These are phyloP conservation scores for Axis porcinus DNA, from an alignment of 2,113 vertebrate species.

Conservation along the genomic window DNA sequence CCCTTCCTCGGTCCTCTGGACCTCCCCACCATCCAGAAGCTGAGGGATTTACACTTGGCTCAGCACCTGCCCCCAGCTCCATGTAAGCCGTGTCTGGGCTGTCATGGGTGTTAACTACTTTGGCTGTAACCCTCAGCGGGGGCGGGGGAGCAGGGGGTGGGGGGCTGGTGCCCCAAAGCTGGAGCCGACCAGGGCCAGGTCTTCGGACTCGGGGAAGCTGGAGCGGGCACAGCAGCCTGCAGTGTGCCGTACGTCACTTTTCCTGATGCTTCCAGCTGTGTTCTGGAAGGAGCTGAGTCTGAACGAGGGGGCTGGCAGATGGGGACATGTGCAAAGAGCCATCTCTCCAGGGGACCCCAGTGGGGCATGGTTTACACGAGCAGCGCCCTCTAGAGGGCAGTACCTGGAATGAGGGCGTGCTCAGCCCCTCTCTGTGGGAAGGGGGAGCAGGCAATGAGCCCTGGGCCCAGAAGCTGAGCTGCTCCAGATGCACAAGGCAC, in stretches of 20 bases:
- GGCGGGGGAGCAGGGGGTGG: rapidly evolving
- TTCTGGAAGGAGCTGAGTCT: neutral
- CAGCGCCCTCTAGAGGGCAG: neutral
- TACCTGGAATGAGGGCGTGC: neutral
- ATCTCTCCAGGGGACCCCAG: neutral
- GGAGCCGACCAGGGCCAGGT: neutral
- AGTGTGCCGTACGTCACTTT: neutral
- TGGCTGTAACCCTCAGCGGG: neutral
- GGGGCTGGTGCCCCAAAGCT: neutral
- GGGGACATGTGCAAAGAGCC: neutral
- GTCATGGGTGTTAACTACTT: neutral
- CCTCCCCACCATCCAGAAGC: neutral
- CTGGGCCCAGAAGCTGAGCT: no score
- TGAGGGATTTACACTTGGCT: neutral
- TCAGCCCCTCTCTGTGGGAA: neutral
- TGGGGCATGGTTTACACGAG: neutral
- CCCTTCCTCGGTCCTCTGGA: neutral
- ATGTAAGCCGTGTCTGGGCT: neutral
- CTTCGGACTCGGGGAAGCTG: neutral
- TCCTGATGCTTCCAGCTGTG: neutral
- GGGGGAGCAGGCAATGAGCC: neutral
- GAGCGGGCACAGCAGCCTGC: neutral
- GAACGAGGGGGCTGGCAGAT: neutral
- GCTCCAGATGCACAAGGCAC: neutral
- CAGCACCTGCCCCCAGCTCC: neutral